These are phyloP conservation scores for Plotosus lineatus DNA, from an alignment of 2,113 vertebrate species.

Conservation along the genomic window DNA sequence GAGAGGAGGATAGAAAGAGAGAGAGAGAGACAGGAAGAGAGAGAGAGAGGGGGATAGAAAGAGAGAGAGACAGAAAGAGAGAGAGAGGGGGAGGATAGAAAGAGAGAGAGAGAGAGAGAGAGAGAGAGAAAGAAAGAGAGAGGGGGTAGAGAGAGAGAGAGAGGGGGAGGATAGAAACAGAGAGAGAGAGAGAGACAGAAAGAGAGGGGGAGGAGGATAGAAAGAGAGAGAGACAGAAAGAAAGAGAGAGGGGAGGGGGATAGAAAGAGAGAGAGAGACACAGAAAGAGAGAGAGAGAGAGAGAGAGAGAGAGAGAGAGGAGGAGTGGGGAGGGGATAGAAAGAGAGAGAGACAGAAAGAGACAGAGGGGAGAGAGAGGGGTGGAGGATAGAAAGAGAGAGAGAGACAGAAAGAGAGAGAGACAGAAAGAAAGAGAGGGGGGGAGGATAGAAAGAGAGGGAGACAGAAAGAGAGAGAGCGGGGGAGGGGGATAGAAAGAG, in stretches of 20 bases:
- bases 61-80: too few relatives aligned
- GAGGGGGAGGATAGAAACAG: too few relatives aligned
- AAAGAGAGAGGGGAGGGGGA: not conserved
- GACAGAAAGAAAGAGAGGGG: not conserved
- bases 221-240: not conserved
- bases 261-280: not conserved
- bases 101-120: not conserved
- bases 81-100: too few relatives aligned
- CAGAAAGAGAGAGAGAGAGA: not conserved
- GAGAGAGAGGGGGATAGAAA: not conserved
- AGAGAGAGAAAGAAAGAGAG: not conserved
- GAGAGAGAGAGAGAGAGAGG: not conserved
- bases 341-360: not conserved
- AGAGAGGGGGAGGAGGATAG: not conserved
- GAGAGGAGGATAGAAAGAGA: too few relatives aligned
- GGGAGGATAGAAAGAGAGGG: not conserved
- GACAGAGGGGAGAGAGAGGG: not conserved
- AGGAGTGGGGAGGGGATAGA: not conserved
- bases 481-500: not conserved
- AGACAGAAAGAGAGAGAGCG: too few relatives aligned
- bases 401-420: too few relatives aligned
- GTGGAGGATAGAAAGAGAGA: too few relatives aligned
- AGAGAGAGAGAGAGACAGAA: not conserved
- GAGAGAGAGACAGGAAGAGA: not conserved
- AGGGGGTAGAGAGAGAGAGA: conserved; percentile 7